Conservation (phyloP, 2,797 vertebrate species). For the Sebastes nivosus region DNA sequence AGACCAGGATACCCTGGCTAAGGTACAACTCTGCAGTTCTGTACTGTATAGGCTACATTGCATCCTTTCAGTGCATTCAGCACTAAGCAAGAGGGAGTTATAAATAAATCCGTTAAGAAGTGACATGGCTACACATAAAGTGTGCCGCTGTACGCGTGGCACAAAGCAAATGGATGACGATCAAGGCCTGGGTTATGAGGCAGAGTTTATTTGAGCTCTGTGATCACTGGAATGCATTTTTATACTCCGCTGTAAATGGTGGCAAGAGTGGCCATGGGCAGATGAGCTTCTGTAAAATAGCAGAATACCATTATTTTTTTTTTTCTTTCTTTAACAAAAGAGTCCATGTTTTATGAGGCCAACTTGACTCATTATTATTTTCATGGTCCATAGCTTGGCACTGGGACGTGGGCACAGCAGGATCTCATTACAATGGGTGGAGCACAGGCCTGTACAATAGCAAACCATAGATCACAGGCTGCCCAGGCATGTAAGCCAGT, state of each 20-base stretch:
- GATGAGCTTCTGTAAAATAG: slow-evolving; percentile 47
- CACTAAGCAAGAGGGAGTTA: background rate
- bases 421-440: slow-evolving; percentile 15
- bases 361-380: slow-evolving; percentile 26
- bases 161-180: slow-evolving; percentile 33
- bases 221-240: slow-evolving; percentile 54
- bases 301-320: slow-evolving; percentile 23
- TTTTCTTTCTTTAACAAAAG: slow-evolving; percentile 30
- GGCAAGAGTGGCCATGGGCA: slow-evolving; percentile 21
- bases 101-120: slow-evolving; percentile 29
- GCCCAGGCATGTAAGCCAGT: background rate
- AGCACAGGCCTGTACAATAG: slow-evolving; percentile 1
- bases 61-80: background rate
- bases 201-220: slow-evolving; percentile 49
- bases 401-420: background rate
- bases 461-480: slow-evolving; percentile 20
- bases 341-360: slow-evolving; percentile 47
- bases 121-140: slow-evolving; percentile 8
- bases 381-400: slow-evolving; percentile 24
- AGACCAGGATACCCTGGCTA: background rate
- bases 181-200: slow-evolving; percentile 44
- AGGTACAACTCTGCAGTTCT: background rate
- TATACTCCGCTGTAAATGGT: slow-evolving; percentile 41
- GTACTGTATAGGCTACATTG: background rate
- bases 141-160: background rate